Base-by-base conservation (phyloP, 2,797 vertebrate genomes). In the Pampus argenteus region DNA sequence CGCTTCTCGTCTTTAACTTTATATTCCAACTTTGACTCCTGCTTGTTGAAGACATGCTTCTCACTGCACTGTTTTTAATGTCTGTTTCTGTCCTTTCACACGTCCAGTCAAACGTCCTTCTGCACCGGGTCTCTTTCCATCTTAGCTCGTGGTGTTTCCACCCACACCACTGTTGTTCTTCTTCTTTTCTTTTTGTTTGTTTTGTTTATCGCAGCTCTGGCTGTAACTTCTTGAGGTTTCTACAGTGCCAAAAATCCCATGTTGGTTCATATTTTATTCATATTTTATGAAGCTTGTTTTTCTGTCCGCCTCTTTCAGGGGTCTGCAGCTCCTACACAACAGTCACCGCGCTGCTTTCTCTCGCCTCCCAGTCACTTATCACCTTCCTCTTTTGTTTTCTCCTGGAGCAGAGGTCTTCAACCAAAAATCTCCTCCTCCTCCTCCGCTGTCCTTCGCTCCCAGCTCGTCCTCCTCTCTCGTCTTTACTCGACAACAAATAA, bases 11-110 rank as follows among this genome's bases (percentile, higher is more conserved):
- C 84, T 9, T 9, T 76, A 65, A n/a, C 74, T 87, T 83, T 68
- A 79, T 74, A 84, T 85, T 86, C 81, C 34, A 29, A 40, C 76
- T 81, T 74, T 74, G 67, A 79, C 79, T 81, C 26, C 71, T 79
- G 74, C 68, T 83, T 77, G 82, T 86, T 85, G 85, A 82, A 88
- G 42, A 82, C 44, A 64, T 23, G 68, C 60, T 66, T 48, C 60
- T 50, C 13, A 50, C 25, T 2, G 48, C 66, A 34, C 31, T 3
- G 6, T 34, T 34, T 11, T 34, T 10, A n/a, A n/a, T n/a, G n/a
- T n/a, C n/a, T n/a, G n/a, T n/a, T n/a, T n/a, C n/a, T 13, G 8
- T 36, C 51, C 20, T 18, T 34, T 40, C 15, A 5, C 18, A 5
- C 11, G 7, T 26, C 17, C 20, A 44, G 15, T 45, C 40, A 28